Base-by-base conservation (phyloP, 2,888 invertebrate genomes). In the Liopterus haemorrhoidalis region DNA sequence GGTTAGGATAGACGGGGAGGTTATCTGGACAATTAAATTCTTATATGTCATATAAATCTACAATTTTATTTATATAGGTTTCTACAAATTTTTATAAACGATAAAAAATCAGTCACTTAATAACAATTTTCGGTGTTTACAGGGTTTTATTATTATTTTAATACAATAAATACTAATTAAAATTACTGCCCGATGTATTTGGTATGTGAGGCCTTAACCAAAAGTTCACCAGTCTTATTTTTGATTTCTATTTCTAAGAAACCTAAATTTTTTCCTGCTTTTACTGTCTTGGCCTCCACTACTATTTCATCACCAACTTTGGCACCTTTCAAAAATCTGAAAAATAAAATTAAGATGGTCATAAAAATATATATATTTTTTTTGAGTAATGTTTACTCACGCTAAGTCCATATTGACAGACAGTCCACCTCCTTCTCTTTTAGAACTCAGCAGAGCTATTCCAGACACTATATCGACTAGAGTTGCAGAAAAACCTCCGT, bases 151-250 rank as follows among this genome's bases (percentile, higher is more conserved):
- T n/a, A n/a, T n/a, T n/a, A n/a, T n/a, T n/a, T n/a, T n/a, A n/a
- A n/a, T n/a, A n/a, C n/a, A n/a, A n/a, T 12, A 19, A 35, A 35
- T 35, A 2, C 20, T 20, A 3, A 35, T 20, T 21, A 9, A 25
- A 37, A 2, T 21, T 9, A 24, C 24, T n/a, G 24, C 11, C 32
- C 45, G 4, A 39, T 39, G 64, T 74, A 89, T 65, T 93, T 93
- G 0, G 88, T 90, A 62, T 95, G 94, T 45, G 78, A 75, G 25
- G 91, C 94, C 50, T 78, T 82, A 3, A 89, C 93, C 37, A 95
- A 65, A 2, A 92, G 56, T 32, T 74, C 71, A 41, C 85, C 83
- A 48, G 78, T 82, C 65, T 90, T 91, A 49, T 85, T 83, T 30
- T 74, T 76, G 2, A 95, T 72, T 55, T 85, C 80, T 9, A 91